Evolutionary conservation across 2,797 vertebrate species (phyloP), one percentile per base, ranked within the genome.

Genomic region (Oreortyx pictus): DNA sequence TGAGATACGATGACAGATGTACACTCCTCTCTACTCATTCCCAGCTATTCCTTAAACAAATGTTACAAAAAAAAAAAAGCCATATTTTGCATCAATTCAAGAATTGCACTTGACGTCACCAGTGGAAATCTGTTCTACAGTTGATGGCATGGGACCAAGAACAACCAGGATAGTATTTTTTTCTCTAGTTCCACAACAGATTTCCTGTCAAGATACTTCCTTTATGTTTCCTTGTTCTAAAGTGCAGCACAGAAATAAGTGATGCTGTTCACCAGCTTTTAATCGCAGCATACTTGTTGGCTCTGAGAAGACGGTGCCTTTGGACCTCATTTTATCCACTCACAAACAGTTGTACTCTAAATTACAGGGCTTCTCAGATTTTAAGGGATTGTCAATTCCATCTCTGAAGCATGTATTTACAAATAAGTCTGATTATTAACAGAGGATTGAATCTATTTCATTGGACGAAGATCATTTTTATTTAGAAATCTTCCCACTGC

Each of bases 171-270:
- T 37, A 46, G 25, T 14, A 52, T 86, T 91, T 93, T 47, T 67
- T 25, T 60, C 33, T 44, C 74, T 52, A 76, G 33, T 73, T 88
- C 73, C 56, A 73, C 43, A 77, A 66, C 47, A 76, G 67, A 86
- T 90, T 79, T 86, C 41, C 52, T 85, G 67, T 92, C 57, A 90
- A 86, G 71, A 49, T 23, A 80, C 9, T 68, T 29, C 31, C 35
- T 82, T 92, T 73, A 20, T 24, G 5, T 79, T 93, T 90, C 64
- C 35, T 54, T 73, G 75, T 70, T 78, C 50, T 84, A 71, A 68
- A 43, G 24, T 59, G 35, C 20, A 86, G 86, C 72, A 76, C 59
- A 22, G 60, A 90, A 90, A 86, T 37, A 90, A 92, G 75, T 46
- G 0, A 31, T 6, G 8, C 2, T 71, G 67, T 84, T 62, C 84